A percentile compares a stretch with the other conserved stretches of the same genome.
These are phyloP conservation scores for Pyralis farinalis DNA, from an alignment of 2,888 invertebrate genomes.

Conservation along the genomic window DNA sequence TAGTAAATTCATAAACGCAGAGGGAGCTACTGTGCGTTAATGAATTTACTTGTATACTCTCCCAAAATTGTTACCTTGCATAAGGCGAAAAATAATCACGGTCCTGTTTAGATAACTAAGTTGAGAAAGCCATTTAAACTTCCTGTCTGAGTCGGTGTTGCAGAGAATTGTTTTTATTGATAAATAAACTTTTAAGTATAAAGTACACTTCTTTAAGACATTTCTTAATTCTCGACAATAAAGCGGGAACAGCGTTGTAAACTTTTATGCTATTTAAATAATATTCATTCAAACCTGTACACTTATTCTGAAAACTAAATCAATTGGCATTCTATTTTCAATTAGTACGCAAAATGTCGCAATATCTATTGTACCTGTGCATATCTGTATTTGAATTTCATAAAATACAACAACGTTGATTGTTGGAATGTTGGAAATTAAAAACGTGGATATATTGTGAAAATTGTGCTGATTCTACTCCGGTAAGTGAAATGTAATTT, in stretches of 20 bases:
- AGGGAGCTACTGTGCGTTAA: background rate
- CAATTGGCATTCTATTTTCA: too few species aligned
- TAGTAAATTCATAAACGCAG: too few species aligned
- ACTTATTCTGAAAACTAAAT: too few species aligned
- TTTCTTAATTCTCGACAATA: constrained; percentile 5
- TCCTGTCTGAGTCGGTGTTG: constrained; percentile 28
- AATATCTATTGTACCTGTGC: too few species aligned
- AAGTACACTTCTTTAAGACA: constrained; percentile 7
- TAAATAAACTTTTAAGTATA: constrained; percentile 23
- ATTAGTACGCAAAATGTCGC: too few species aligned
- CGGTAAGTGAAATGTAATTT: background rate
- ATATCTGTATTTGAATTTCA: too few species aligned
- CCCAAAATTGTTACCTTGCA: constrained; percentile 24
- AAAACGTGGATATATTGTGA: too few species aligned
- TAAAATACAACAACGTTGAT: too few species aligned
- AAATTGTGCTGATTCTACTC: background rate
- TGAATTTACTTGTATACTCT: background rate
- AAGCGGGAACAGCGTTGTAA: background rate
- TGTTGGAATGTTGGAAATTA: too few species aligned
- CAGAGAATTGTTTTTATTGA: constrained; percentile 31
- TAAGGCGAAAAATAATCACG: constrained; percentile 32
- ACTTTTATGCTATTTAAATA: too few species aligned
- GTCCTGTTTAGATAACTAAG: constrained; percentile 36
- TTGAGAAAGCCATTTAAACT: constrained; percentile 48
- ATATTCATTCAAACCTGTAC: too few species aligned